Percentiles rank a stretch among this genome's conserved stretches.
Evolutionary conservation across 2,113 vertebrate species (phyloP).

Genomic region (Myrmecophaga tridactyla): DNA sequence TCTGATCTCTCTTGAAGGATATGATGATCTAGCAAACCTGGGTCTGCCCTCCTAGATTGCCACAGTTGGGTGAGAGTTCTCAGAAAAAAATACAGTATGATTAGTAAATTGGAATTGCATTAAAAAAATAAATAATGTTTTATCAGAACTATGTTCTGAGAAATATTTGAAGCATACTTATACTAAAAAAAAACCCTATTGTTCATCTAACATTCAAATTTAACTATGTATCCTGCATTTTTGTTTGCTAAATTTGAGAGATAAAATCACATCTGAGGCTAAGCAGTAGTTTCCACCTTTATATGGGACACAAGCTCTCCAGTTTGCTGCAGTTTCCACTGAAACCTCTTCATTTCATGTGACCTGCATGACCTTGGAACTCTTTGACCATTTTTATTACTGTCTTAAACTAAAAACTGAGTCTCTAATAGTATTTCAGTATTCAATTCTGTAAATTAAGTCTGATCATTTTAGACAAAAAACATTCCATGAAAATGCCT

Average conservation of each 20-base stretch:
- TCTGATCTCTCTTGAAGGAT: neutral
- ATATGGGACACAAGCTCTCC: too few relatives aligned
- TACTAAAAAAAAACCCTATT: neutral
- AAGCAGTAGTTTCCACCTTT: neutral
- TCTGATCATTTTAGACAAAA: neutral
- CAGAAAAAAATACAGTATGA: neutral
- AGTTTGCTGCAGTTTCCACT: neutral
- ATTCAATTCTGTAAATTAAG: neutral
- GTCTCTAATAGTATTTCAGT: neutral
- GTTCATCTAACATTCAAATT: constrained; percentile 20
- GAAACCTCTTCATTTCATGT: neutral
- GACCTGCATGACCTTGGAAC: neutral
- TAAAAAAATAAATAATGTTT: neutral
- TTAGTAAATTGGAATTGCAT: neutral
- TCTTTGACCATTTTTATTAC: neutral
- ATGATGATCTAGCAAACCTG: neutral
- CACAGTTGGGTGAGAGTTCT: neutral
- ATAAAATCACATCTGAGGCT: neutral
- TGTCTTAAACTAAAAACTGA: neutral
- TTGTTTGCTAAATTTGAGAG: neutral
- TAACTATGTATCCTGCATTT: neutral
- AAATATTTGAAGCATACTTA: neutral
- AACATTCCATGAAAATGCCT: neutral
- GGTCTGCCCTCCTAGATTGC: neutral
- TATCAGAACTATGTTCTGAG: neutral